Conservation (phyloP, 2,113 vertebrate species). For the Rhynchomys soricoides region DNA sequence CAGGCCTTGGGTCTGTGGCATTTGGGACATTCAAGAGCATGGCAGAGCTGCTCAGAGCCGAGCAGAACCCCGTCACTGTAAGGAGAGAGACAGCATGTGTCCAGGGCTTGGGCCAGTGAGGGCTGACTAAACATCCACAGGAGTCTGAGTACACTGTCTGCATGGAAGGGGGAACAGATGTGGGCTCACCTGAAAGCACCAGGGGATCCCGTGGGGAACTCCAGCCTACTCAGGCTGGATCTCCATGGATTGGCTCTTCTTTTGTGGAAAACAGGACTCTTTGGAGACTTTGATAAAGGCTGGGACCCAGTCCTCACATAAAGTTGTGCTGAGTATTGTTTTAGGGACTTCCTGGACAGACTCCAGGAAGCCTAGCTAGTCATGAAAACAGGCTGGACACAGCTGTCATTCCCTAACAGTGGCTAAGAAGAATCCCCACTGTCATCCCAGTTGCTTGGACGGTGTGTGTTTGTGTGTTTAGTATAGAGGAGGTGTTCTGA, state of each 20-base stretch:
- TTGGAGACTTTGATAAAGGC: conserved; percentile 54
- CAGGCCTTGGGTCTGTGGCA: background rate
- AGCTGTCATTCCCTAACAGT: conserved; percentile 30
- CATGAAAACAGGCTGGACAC: conserved; percentile 23
- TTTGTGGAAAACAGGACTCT: conserved; percentile 6
- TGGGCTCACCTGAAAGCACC: background rate
- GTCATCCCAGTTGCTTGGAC: background rate
- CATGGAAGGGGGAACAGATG: background rate
- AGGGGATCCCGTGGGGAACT: background rate
- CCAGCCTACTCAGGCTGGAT: background rate
- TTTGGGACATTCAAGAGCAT: background rate
- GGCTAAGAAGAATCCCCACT: conserved; percentile 36
- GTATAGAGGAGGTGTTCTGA: background rate
- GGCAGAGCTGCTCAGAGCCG: background rate
- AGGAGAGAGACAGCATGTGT: background rate
- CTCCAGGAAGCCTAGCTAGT: conserved; percentile 31
- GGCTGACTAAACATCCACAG: background rate
- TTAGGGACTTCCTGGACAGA: conserved; percentile 19
- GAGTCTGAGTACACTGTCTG: background rate
- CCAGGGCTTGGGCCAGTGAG: background rate
- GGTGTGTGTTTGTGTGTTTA: background rate
- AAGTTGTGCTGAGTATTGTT: conserved; percentile 35
- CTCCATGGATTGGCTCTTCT: background rate
- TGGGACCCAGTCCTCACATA: background rate
- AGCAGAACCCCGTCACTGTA: background rate